Evolutionary conservation across 2,113 vertebrate species (phyloP).

Genomic region (Calypte anna): DNA sequence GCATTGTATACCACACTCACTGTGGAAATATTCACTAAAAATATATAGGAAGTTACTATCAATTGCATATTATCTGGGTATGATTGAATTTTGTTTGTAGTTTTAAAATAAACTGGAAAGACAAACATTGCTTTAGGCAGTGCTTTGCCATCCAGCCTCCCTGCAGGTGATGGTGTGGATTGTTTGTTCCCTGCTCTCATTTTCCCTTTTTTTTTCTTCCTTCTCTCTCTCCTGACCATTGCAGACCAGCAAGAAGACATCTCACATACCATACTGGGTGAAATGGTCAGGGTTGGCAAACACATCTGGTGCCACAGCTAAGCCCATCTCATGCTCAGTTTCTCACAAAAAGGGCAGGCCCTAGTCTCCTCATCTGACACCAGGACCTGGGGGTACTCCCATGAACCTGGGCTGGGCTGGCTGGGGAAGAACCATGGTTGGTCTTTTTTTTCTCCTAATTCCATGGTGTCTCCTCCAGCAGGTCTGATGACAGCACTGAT

Average conservation of each 20-base stretch:
- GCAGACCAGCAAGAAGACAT: not conserved
- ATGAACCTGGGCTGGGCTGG: not conserved
- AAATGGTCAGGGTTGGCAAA: not conserved
- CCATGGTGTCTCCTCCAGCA: accelerated
- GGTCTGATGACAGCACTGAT: not conserved
- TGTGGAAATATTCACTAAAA: not conserved
- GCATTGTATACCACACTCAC: not conserved
- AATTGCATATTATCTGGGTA: not conserved
- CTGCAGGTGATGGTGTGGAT: not conserved
- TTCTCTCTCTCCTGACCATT: not conserved
- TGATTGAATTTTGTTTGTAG: not conserved
- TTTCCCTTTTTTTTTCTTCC: not conserved
- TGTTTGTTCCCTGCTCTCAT: not conserved
- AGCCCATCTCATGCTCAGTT: not conserved
- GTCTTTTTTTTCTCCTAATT: not conserved
- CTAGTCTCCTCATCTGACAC: not conserved
- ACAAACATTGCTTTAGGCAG: not conserved
- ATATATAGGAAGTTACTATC: not conserved
- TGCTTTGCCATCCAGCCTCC: not conserved
- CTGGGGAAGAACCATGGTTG: not conserved
- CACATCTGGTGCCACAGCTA: not conserved
- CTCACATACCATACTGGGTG: not conserved
- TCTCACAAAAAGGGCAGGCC: not conserved
- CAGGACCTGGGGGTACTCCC: not conserved
- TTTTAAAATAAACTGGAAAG: constrained; percentile 1